Evolutionary conservation across 2,797 vertebrate species (phyloP).

Genomic region (Pampus argenteus): DNA sequence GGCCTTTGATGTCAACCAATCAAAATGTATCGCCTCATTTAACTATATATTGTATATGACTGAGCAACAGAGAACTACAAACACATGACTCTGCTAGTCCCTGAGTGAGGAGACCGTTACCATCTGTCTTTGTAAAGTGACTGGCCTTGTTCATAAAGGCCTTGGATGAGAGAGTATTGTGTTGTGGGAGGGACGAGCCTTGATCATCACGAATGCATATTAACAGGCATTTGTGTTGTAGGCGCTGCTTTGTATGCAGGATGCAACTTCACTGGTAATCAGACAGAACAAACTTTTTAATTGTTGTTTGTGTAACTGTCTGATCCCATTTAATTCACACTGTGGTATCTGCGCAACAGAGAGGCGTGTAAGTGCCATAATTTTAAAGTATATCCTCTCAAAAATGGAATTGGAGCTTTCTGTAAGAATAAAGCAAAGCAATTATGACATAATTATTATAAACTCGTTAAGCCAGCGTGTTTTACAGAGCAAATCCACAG

Average conservation of each 20-base stretch:
- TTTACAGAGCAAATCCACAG: background rate
- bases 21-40: conserved; percentile 69
- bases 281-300: conserved; percentile 84
- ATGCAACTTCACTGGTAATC: conserved; percentile 78
- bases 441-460: conserved; percentile 55
- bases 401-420: conserved; percentile 58
- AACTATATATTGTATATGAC: conserved; percentile 61
- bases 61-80: conserved; percentile 39
- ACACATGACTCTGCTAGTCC: conserved; percentile 30
- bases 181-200: conserved; percentile 65
- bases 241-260: conserved; percentile 70
- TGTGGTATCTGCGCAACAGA: conserved; percentile 60
- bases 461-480: conserved; percentile 26
- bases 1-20: conserved; percentile 62
- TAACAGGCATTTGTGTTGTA: conserved; percentile 63
- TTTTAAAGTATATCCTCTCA: conserved; percentile 55
- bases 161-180: conserved; percentile 54
- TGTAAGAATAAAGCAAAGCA: conserved; percentile 44
- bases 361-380: conserved; percentile 60
- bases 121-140: conserved; percentile 68
- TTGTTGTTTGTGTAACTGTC: conserved; percentile 84
- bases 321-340: conserved; percentile 75
- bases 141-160: conserved; percentile 64
- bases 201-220: conserved; percentile 72
- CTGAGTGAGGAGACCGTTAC: conserved; percentile 51